Conservation (phyloP, 2,113 vertebrate species). For the Cebus imitator region DNA sequence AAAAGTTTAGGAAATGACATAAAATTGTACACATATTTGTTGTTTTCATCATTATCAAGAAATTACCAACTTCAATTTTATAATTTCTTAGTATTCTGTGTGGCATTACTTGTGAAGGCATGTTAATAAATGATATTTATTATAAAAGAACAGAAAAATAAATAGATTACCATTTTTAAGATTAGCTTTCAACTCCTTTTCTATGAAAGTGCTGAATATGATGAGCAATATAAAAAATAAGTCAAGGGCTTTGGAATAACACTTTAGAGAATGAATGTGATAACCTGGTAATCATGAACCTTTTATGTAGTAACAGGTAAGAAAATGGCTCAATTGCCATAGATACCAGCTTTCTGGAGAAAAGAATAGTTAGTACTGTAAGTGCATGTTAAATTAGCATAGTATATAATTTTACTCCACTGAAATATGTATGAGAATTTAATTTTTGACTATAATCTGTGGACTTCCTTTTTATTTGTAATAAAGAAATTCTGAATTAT, state of each 20-base stretch:
- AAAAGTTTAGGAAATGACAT: not conserved
- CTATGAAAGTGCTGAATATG: not conserved
- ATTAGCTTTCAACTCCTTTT: not conserved
- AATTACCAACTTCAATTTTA: not conserved
- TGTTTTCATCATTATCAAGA: not conserved
- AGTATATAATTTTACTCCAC: not conserved
- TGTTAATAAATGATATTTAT: not conserved
- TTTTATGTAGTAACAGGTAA: not conserved
- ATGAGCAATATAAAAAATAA: not conserved
- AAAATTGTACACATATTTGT: not conserved
- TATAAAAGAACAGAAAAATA: not conserved
- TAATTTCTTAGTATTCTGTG: not conserved
- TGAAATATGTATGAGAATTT: not conserved
- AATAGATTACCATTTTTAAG: not conserved
- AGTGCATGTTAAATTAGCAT: not conserved
- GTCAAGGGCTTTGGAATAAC: not conserved
- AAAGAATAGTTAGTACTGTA: not conserved
- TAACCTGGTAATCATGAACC: not conserved
- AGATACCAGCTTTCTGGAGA: not conserved
- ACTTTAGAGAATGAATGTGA: not conserved
- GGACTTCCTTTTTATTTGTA: not conserved
- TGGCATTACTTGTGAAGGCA: not conserved
- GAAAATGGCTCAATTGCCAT: not conserved
- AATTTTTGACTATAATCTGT: not conserved
- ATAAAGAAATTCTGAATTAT: not conserved